A percentile compares a stretch with the other conserved stretches of the same genome.
phyloP scores from a whole-genome alignment of 2,888 invertebrate species.

The Ceramica pisi region DNA sequence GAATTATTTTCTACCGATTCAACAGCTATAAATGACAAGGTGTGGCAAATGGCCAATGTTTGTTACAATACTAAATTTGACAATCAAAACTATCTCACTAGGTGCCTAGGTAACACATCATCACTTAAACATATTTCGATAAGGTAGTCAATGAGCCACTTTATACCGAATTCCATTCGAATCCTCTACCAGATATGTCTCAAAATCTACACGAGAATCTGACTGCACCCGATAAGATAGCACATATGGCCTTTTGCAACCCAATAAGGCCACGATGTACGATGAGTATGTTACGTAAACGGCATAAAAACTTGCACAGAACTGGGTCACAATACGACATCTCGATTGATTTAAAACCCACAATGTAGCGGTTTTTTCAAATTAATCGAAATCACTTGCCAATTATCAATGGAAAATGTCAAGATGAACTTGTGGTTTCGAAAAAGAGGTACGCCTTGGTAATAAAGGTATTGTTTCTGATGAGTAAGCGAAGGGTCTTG shows the following conservation, averaged over 20 bases:
- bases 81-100: not conserved
- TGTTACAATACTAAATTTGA: not conserved
- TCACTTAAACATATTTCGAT: not conserved
- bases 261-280: slow-evolving; percentile 50
- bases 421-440: slow-evolving; percentile 73
- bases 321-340: slow-evolving; percentile 62
- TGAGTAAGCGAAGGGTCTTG: slow-evolving; percentile 46
- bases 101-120: not conserved
- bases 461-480: slow-evolving; percentile 46
- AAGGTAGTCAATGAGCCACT: slow-evolving; percentile 17
- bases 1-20: not conserved
- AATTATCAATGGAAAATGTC: slow-evolving; percentile 73
- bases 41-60: slow-evolving; percentile 5
- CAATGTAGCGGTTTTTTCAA: slow-evolving; percentile 62
- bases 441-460: slow-evolving; percentile 65
- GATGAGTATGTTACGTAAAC: slow-evolving; percentile 67
- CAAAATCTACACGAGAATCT: slow-evolving; percentile 51
- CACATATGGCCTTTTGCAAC: slow-evolving; percentile 51
- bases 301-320: slow-evolving; percentile 69
- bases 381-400: slow-evolving; percentile 67
- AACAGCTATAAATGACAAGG: not conserved
- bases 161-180: slow-evolving; percentile 22
- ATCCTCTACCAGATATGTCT: slow-evolving; percentile 28
- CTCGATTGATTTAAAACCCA: slow-evolving; percentile 62
- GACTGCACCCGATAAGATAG: slow-evolving; percentile 41